Conservation (phyloP, 2,113 vertebrate species). For the Erinaceus europaeus region DNA sequence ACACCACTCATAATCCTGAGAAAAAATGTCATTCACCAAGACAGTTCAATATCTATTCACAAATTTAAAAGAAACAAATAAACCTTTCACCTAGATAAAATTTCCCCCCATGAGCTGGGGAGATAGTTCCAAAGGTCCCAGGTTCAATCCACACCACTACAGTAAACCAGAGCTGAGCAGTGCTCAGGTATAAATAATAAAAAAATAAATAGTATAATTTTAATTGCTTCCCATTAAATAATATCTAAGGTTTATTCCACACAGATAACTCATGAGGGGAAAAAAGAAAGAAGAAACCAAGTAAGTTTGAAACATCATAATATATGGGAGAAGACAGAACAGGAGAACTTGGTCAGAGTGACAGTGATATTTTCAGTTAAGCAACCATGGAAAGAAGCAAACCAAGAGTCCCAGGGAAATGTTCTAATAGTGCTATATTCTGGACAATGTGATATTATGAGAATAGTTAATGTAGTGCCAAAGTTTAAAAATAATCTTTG, state of each 20-base stretch:
- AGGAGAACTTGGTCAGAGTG: background rate
- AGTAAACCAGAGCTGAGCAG: too few species aligned
- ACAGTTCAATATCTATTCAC: constrained; percentile 7
- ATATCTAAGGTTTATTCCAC: background rate
- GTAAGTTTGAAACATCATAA: background rate
- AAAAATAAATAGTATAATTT: too few species aligned
- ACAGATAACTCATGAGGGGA: background rate
- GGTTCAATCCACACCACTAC: too few species aligned
- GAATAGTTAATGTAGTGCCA: too few species aligned
- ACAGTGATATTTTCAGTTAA: constrained; percentile 26
- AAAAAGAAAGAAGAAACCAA: background rate
- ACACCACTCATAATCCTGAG: background rate
- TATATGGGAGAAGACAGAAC: background rate
- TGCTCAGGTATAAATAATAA: too few species aligned
- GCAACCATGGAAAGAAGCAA: background rate
- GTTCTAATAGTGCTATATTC: background rate
- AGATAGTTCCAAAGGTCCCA: too few species aligned
- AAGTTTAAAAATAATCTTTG: too few species aligned
- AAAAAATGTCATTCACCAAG: constrained; percentile 6
- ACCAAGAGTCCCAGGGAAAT: background rate
- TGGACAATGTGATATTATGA: background rate
- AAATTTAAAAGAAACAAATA: background rate
- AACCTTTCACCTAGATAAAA: too few species aligned
- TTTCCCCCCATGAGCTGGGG: too few species aligned
- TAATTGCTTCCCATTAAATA: background rate